phyloP scores from a whole-genome alignment of 2,797 vertebrate species.

The Orientallactaga sibirica region DNA sequence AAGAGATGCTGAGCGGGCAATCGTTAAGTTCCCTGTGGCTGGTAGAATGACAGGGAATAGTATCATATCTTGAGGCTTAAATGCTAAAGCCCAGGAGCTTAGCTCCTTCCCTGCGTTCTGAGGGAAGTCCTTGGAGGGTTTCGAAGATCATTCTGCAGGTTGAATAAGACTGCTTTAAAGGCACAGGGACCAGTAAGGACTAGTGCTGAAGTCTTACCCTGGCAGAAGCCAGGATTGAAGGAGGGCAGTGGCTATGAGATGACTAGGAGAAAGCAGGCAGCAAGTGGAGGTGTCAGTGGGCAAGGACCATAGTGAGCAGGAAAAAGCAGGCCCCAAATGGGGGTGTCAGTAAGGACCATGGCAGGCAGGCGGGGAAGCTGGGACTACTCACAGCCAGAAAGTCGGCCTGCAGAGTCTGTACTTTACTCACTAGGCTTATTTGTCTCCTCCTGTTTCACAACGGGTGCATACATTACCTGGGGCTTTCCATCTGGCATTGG shows the following conservation, averaged over 20 bases:
- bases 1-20: not conserved
- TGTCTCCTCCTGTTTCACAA: not conserved
- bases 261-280: not conserved
- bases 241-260: not conserved
- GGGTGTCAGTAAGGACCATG: not conserved
- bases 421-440: fast-evolving
- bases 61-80: not conserved
- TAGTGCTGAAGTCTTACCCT: no score
- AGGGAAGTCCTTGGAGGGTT: not conserved
- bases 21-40: fast-evolving
- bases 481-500: not conserved
- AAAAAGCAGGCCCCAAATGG: not conserved
- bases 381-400: no score
- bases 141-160: not conserved
- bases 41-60: not conserved
- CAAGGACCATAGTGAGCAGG: not conserved
- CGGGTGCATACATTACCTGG: no score
- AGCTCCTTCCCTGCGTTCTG: not conserved
- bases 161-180: not conserved
- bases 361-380: not conserved
- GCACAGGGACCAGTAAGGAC: not conserved
- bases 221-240: not conserved
- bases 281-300: not conserved
- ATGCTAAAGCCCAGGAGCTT: not conserved
- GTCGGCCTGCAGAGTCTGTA: not conserved